Conservation (phyloP, 2,797 vertebrate species). For the Brotula barbata region DNA sequence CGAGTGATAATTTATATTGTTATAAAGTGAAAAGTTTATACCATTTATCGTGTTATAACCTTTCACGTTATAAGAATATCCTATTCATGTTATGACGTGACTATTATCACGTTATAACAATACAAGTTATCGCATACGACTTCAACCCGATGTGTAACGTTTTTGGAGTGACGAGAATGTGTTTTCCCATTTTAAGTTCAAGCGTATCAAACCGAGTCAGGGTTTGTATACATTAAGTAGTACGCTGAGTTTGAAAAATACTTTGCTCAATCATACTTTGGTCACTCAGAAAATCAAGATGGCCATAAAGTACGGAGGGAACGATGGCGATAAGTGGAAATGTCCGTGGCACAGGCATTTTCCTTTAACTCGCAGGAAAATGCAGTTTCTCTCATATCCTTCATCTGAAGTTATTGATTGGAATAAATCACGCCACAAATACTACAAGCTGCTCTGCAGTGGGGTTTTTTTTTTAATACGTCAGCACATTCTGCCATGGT, state of each 20-base stretch:
- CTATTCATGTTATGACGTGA: too few species aligned
- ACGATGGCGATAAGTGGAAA: conserved; percentile 29
- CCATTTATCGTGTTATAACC: too few species aligned
- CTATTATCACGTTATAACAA: too few species aligned
- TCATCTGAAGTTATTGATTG: conserved; percentile 26
- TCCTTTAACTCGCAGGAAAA: conserved; percentile 32
- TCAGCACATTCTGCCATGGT: conserved; percentile 45
- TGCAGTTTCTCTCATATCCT: conserved; percentile 6
- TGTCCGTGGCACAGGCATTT: conserved; percentile 17
- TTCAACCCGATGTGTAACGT: conserved; percentile 25
- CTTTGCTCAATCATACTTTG: conserved; percentile 14
- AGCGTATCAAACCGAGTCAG: conserved; percentile 41
- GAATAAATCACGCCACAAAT: conserved; percentile 57
- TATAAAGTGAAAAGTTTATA: too few species aligned
- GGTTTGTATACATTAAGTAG: conserved; percentile 14
- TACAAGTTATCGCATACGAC: too few species aligned
- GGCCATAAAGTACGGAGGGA: conserved; percentile 2
- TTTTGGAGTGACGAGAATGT: conserved; percentile 21
- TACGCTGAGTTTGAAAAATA: conserved; percentile 50
- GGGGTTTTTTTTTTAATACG: conserved; percentile 45
- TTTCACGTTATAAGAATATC: too few species aligned
- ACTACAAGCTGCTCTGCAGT: conserved; percentile 17
- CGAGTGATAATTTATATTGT: too few species aligned
- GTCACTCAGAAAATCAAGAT: conserved; percentile 1
- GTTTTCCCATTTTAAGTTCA: not conserved